Evolutionary conservation across 2,888 invertebrate genomes (phyloP).

Genomic region (Lottia gigantea): DNA sequence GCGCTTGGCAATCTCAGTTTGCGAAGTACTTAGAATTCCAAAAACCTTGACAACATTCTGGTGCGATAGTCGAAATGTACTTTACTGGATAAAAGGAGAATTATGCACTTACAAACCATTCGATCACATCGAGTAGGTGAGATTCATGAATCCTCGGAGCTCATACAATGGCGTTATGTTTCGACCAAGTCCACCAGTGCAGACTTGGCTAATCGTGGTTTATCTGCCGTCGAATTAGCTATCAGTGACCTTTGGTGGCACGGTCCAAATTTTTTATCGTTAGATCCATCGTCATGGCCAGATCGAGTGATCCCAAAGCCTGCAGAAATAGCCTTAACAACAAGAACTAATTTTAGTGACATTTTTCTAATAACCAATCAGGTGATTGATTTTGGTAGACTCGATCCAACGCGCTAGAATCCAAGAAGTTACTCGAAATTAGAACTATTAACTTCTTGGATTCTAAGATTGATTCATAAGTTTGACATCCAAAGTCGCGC

Average conservation of each 20-base stretch:
- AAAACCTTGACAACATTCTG: background rate
- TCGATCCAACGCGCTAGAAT: too few relatives aligned
- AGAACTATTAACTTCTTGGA: too few relatives aligned
- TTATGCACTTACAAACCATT: background rate
- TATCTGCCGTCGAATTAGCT: background rate
- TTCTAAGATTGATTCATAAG: too few relatives aligned
- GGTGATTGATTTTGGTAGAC: too few relatives aligned
- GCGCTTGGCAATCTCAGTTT: background rate
- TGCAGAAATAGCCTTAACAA: background rate
- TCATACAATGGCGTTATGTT: background rate
- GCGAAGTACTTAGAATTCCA: constrained; percentile 12
- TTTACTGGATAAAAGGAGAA: background rate
- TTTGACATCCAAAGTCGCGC: too few relatives aligned
- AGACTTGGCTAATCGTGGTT: too few relatives aligned
- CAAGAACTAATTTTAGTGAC: background rate
- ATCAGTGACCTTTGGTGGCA: background rate
- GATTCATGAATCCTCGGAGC: background rate
- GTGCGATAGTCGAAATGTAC: background rate
- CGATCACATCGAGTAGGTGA: constrained; percentile 1
- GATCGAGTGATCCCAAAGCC: background rate
- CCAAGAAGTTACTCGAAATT: too few relatives aligned
- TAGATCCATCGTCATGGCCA: background rate
- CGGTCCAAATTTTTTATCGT: background rate
- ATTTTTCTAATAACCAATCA: too few relatives aligned
- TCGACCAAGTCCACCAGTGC: too few relatives aligned